phyloP scores from a whole-genome alignment of 1,140 invertebrate genomes.

The Diorhabda elongata region DNA sequence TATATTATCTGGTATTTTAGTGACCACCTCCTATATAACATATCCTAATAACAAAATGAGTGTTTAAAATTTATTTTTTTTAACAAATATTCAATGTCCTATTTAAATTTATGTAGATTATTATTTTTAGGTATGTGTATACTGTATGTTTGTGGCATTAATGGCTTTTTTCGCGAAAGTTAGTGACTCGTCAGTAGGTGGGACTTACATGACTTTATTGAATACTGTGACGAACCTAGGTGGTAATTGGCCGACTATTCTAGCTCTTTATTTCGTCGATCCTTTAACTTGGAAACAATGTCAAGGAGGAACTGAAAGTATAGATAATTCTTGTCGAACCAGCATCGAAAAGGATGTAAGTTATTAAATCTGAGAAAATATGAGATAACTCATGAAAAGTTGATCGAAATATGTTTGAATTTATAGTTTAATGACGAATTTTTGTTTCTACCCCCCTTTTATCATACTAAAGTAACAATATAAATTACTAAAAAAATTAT shows the following conservation, averaged over 20 bases:
- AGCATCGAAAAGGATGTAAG: slow-evolving; percentile 51
- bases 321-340: slow-evolving; percentile 53
- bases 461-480: too few species aligned
- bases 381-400: too few species aligned
- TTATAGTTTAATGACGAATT: too few species aligned
- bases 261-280: slow-evolving; percentile 91
- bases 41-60: neutral
- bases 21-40: neutral
- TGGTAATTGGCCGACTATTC: slow-evolving; percentile 93
- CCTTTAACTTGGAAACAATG: slow-evolving; percentile 78
- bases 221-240: slow-evolving; percentile 97
- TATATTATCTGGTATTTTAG: too few species aligned
- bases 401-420: too few species aligned
- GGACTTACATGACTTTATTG: slow-evolving; percentile 98
- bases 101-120: neutral
- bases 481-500: too few species aligned
- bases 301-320: slow-evolving; percentile 50
- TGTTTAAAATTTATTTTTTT: neutral
- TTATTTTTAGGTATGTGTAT: slow-evolving; percentile 55
- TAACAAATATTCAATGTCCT: neutral
- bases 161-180: slow-evolving; percentile 80
- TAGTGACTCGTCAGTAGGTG: slow-evolving; percentile 90
- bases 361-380: slow-evolving; percentile 4
- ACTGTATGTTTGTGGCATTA: slow-evolving; percentile 65
- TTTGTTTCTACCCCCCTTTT: too few species aligned